Base-by-base conservation (phyloP, 2,888 invertebrate species). In the Uropetala carovei region DNA sequence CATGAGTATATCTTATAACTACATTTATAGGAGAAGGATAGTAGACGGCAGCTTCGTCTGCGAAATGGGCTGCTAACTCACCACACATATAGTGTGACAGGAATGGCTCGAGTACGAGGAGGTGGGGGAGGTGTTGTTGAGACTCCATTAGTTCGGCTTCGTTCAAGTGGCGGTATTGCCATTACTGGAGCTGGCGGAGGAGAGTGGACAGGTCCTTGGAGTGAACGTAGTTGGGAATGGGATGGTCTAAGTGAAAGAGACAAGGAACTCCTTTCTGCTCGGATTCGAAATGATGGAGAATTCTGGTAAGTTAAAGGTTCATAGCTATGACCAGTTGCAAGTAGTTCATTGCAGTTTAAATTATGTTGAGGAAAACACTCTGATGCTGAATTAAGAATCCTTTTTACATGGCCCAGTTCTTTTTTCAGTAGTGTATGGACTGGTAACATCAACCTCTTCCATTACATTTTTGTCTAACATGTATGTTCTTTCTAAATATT, bases 201-300 rank as follows among this genome's bases (percentile, higher is more conserved):
- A 0, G 97, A 97, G 94, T 97, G 97, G 97, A 96, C 96, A 81
- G 97, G 97, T 57, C 96, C 97, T 0, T 97, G 97, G 97, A 96
- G 97, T 93, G 97, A 97, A 94, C 95, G 96, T 93, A 96, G 96
- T 92, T 96, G 96, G 95, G 97, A 97, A 95, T 97, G 97, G 97
- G 96, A 96, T 94, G 96, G 96, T 27, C 95, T 97, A 89, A 96
- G 96, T 27, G 95, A 96, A 89, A 95, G 96, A 93, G 97, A 97
- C 94, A 96, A 97, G 93, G 96, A 96, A 93, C 95, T 96, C 93
- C 96, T 97, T 8, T 96, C 96, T 92, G 96, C 96, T 13, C 94
- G 96, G 93, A 96, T 96, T 27, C 95, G 96, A 93, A 96, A 97
- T 94, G 97, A 97, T 94, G 97, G 97, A 56, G 97, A 97, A 95